Percentiles rank a stretch among this genome's conserved stretches.
These are phyloP conservation scores for Stomorhina lunata DNA, from an alignment of 2,888 invertebrate species.

Conservation along the genomic window DNA sequence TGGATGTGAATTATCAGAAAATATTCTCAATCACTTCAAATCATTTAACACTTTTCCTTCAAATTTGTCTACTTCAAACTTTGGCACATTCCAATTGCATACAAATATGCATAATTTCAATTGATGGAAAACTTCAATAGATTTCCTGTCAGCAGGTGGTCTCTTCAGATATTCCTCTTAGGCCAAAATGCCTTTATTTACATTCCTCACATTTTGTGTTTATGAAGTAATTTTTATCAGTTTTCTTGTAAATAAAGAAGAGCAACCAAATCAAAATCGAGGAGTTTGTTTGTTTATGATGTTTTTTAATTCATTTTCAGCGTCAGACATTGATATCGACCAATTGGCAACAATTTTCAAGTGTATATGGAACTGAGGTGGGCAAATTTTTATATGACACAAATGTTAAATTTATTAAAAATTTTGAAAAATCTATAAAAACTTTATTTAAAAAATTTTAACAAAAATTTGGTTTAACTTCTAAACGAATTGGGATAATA, in stretches of 20 bases:
- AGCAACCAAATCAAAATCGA: neutral
- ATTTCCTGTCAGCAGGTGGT: conserved; percentile 77
- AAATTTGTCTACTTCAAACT: conserved; percentile 1
- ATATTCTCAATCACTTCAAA: neutral
- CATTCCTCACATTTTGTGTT: neutral
- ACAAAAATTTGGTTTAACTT: no score
- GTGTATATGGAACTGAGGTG: neutral
- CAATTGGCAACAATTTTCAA: neutral
- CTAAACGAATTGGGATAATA: no score
- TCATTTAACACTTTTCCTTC: neutral
- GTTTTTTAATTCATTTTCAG: conserved; percentile 13
- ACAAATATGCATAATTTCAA: neutral
- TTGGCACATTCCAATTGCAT: conserved; percentile 21
- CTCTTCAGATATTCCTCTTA: conserved; percentile 47
- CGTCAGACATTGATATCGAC: conserved; percentile 28
- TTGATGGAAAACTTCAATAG: conserved; percentile 57
- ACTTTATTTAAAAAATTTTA: no score
- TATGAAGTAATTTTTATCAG: conserved; percentile 31
- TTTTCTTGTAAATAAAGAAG: neutral
- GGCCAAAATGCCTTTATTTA: conserved; percentile 1
- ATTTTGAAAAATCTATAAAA: neutral
- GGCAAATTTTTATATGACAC: no score
- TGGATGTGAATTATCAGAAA: no score
- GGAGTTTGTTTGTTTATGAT: neutral
- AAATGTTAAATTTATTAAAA: no score